Percentiles rank a stretch among this genome's conserved stretches.
Evolutionary conservation across 2,888 invertebrate genomes (phyloP).

Genomic region (Halictus quadricinctus): DNA sequence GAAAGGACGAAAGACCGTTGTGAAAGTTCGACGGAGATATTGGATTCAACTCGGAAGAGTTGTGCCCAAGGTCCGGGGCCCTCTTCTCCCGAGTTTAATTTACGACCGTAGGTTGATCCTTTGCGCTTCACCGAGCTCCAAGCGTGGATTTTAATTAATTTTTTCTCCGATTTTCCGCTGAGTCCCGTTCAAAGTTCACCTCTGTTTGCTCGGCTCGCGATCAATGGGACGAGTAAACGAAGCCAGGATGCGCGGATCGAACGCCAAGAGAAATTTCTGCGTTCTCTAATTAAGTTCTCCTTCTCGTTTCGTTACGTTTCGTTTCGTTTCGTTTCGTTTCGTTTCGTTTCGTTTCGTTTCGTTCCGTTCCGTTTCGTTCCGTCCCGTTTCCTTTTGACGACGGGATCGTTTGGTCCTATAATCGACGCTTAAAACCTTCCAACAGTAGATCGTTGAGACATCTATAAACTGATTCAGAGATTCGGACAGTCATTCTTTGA

Average conservation of each 20-base stretch:
- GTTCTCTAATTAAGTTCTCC: not conserved
- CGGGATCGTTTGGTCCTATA: not conserved
- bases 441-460: not conserved
- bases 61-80: not conserved
- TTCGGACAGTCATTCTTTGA: not conserved
- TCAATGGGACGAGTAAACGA: constrained; percentile 2
- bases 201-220: not conserved
- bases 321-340: no score
- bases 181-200: not conserved
- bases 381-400: not conserved
- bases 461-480: not conserved
- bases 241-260: not conserved
- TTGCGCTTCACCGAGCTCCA: constrained; percentile 1
- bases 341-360: no score
- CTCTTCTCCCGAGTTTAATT: constrained; percentile 29
- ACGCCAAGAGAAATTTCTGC: not conserved
- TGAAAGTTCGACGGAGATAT: constrained; percentile 46
- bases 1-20: constrained; percentile 30
- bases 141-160: constrained; percentile 38
- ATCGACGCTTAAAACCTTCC: not conserved
- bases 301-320: not conserved
- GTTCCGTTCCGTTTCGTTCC: no score
- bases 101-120: constrained; percentile 21
- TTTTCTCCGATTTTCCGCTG: not conserved
- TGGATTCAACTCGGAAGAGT: constrained; percentile 25